phyloP scores from a whole-genome alignment of 2,113 vertebrate genomes.

The Esox niger region DNA sequence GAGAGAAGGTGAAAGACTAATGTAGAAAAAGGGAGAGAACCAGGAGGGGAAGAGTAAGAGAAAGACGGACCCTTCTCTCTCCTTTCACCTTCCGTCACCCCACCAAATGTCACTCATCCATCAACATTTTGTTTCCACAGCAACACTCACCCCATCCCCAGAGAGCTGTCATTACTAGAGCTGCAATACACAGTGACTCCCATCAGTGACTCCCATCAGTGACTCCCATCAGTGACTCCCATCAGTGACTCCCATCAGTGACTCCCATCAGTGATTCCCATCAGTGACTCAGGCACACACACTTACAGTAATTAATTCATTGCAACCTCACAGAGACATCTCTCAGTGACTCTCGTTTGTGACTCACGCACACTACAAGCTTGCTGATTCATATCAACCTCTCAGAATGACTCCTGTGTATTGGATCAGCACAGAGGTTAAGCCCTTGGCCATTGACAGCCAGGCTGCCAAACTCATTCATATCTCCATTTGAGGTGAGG shows the following conservation, averaged over 20 bases:
- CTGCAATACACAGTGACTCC: slow-evolving; percentile 58
- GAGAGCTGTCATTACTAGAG: slow-evolving; percentile 50
- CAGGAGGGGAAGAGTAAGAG: slow-evolving; percentile 16
- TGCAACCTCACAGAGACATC: too few relatives aligned
- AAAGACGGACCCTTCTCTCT: not conserved
- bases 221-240: slow-evolving; percentile 30
- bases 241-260: slow-evolving; percentile 38
- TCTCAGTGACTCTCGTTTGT: too few relatives aligned
- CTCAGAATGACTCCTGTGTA: too few relatives aligned
- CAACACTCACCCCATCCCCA: slow-evolving; percentile 67
- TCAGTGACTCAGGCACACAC: slow-evolving; percentile 37
- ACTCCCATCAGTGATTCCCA: too few relatives aligned
- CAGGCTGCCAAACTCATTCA: not conserved
- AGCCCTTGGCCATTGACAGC: not conserved
- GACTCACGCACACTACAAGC: not conserved
- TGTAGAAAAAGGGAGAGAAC: slow-evolving; percentile 1
- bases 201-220: slow-evolving; percentile 39
- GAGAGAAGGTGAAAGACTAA: not conserved
- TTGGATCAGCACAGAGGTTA: too few relatives aligned
- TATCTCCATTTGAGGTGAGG: not conserved
- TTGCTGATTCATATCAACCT: too few relatives aligned
- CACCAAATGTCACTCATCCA: slow-evolving; percentile 56
- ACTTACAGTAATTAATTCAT: too few relatives aligned
- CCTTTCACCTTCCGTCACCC: slow-evolving; percentile 26
- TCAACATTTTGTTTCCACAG: slow-evolving; percentile 52